Evolutionary conservation across 1,140 invertebrate species (phyloP).

Genomic region (Nebria ingens): DNA sequence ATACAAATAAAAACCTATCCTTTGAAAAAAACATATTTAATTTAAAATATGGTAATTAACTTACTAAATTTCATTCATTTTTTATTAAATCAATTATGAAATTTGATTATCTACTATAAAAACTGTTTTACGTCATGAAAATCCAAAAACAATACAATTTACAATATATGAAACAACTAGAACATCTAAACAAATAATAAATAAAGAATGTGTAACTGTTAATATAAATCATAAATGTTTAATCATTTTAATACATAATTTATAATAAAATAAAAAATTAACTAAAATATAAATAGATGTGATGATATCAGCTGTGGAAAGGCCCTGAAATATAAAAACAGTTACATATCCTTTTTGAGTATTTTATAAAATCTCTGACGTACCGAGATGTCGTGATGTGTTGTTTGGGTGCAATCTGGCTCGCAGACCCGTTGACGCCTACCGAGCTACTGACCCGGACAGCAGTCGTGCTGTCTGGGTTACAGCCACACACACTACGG

Average conservation of each 20-base stretch:
- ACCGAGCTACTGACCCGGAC: conserved; percentile 1
- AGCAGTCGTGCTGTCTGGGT: not conserved
- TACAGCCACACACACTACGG: not conserved
- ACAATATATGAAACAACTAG: no score
- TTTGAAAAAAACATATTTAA: no score
- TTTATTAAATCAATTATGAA: no score
- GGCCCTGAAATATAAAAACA: conserved; percentile 3
- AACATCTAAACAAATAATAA: no score
- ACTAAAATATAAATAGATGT: not conserved
- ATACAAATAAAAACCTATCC: no score
- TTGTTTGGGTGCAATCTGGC: not conserved
- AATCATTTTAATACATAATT: no score
- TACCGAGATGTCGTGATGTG: not conserved
- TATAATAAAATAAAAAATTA: no score
- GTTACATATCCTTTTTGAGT: conserved; percentile 1
- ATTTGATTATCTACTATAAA: no score
- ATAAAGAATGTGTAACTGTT: not conserved
- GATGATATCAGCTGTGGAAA: not conserved
- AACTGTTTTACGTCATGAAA: no score
- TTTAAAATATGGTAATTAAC: no score
- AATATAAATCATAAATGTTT: not conserved
- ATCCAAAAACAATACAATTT: no score
- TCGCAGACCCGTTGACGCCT: not conserved
- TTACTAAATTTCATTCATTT: no score
- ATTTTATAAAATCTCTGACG: not conserved